Base-by-base conservation (phyloP, 2,113 vertebrate genomes). In the Rostratula benghalensis region DNA sequence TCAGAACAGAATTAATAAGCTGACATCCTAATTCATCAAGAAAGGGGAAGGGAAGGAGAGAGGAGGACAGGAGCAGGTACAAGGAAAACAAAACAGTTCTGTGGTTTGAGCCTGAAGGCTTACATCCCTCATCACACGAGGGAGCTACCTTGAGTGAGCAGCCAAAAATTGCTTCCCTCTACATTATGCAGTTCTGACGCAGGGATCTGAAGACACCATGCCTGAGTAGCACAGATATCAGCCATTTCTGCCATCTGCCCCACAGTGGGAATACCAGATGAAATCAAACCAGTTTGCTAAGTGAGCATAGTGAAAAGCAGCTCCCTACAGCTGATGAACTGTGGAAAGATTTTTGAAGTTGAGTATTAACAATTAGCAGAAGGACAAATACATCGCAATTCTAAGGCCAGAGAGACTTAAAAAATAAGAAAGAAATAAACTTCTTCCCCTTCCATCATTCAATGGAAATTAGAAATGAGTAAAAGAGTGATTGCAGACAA, bases 231-330 rank as follows among this genome's bases (percentile, higher is more conserved):
- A 76, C 48, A 82, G 69, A 84, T 82, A 95, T 87, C 77, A 89
- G 61, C 35, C 84, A 76, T 82, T 89, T 84, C 87, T 85, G 59
- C 91, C 93, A 93, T 95, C 93, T 97, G 87, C 59, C 93, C 95
- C 78, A 65, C 84, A 93, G 73, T 90, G 77, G 83, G 89, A 95
- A 87, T 87, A 94, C 48, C 33, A 95, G 35, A 87, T 69, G 39
- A 95, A 94, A 87, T 89, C 73, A 94, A 93, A 87, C 45, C 50
- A 19, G 45, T 94, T 76, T 76, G 33, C 45, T 91, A 93, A 91
- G 35, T 53, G 64, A 81, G 13, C 39, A 39, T 16, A 63, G 76
- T 59, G 35, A 89, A 89, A 89, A 35, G 35, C 80, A 87, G n/a
- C 48, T 91, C 46, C 53, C 61, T 84, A 68, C 37, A 84, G 57